These are phyloP conservation scores for Periophthalmodon schlosseri DNA, from an alignment of 2,113 vertebrate genomes.

Conservation along the genomic window DNA sequence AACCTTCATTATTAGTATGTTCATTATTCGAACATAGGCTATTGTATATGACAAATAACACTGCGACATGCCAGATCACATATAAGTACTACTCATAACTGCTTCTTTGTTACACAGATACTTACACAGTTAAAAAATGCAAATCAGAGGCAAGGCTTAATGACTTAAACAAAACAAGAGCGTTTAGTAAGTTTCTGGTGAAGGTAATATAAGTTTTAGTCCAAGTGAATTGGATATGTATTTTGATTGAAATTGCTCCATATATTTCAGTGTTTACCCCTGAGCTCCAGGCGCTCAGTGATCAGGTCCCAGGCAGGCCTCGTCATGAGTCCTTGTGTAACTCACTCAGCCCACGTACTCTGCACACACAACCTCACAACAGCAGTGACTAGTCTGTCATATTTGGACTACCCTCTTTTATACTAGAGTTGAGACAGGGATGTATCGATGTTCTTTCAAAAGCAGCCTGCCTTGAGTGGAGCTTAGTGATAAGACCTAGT, in stretches of 20 bases:
- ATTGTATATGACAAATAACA: too few relatives aligned
- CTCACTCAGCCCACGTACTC: neutral
- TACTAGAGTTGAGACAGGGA: neutral
- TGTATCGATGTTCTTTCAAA: neutral
- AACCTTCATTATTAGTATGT: too few relatives aligned
- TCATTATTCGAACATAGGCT: too few relatives aligned
- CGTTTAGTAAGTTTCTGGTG: neutral
- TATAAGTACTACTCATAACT: too few relatives aligned
- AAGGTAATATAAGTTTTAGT: neutral
- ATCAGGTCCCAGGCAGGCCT: conserved; percentile 1
- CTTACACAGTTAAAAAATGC: neutral
- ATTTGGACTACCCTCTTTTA: neutral
- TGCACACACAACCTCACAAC: neutral
- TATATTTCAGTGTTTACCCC: neutral
- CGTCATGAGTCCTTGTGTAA: conserved; percentile 33
- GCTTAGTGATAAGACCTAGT: conserved; percentile 14
- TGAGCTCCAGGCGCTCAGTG: neutral
- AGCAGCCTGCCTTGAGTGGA: neutral
- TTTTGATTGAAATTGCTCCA: neutral
- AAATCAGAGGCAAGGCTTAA: too few relatives aligned
- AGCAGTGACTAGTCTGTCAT: neutral
- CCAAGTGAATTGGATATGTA: neutral
- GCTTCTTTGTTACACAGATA: too few relatives aligned
- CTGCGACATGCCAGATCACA: too few relatives aligned
- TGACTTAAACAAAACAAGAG: neutral